Evolutionary conservation across 2,797 vertebrate genomes (phyloP).

Genomic region (Otus scops): DNA sequence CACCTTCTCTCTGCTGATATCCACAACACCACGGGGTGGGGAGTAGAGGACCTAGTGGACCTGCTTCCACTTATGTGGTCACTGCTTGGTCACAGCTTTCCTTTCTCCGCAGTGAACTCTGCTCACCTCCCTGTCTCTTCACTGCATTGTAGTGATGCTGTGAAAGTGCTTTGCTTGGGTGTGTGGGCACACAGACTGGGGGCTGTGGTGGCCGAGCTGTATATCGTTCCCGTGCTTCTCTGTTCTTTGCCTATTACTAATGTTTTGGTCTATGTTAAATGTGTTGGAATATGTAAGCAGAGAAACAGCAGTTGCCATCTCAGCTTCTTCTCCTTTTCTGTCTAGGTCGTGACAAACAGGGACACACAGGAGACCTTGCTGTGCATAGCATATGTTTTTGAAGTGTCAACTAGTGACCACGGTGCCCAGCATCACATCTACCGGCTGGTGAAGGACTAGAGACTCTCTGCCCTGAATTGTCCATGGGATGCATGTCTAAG

Average conservation of each 20-base stretch:
- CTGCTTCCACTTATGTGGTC: not conserved
- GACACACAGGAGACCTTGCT: constrained; percentile 80
- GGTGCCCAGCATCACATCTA: constrained; percentile 81
- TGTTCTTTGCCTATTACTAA: not conserved
- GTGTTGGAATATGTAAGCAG: not conserved
- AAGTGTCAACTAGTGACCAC: constrained; percentile 78
- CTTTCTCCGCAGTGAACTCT: not conserved
- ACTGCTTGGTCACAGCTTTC: not conserved
- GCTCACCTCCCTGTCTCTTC: not conserved
- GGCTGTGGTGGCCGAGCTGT: not conserved
- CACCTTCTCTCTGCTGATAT: not conserved
- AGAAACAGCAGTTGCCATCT: constrained; percentile 2
- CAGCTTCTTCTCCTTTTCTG: constrained; percentile 40
- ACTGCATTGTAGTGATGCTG: not conserved
- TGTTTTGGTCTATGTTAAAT: not conserved
- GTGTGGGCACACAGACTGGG: not conserved
- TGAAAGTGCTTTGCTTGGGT: not conserved
- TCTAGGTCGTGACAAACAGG: constrained; percentile 69
- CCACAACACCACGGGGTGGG: not conserved
- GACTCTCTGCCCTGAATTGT: constrained; percentile 23
- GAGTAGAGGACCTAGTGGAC: not conserved
- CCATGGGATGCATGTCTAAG: constrained; percentile 47
- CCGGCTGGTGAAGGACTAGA: constrained; percentile 79
- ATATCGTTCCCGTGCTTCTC: not conserved
- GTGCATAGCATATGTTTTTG: constrained; percentile 80